Conservation (phyloP, 2,113 vertebrate genomes). For the Percina caprodes region DNA sequence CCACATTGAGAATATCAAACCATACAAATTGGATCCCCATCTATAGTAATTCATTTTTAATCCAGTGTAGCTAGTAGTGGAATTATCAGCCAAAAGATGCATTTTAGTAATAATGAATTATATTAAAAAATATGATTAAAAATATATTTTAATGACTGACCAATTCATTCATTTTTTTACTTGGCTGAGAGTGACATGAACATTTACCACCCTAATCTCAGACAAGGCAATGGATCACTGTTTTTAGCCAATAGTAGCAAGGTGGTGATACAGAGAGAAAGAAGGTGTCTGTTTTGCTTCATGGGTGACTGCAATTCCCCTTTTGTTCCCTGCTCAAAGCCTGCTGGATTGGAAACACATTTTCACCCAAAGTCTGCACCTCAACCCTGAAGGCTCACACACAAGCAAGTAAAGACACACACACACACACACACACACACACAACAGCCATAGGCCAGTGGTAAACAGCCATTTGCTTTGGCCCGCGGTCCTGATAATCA, state of each 20-base stretch:
- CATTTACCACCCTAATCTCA: conserved; percentile 31
- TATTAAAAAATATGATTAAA: neutral
- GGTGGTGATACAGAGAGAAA: conserved; percentile 9
- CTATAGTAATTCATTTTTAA: neutral
- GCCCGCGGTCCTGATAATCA: conserved; percentile 60
- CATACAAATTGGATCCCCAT: neutral
- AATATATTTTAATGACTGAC: neutral
- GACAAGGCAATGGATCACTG: conserved; percentile 38
- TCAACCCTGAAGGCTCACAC: conserved; percentile 46
- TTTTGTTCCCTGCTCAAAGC: conserved; percentile 65
- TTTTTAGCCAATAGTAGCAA: conserved; percentile 37
- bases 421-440: neutral
- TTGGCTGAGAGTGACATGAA: neutral
- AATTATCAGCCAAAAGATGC: no score
- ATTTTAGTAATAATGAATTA: neutral
- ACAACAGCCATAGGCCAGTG: conserved; percentile 45
- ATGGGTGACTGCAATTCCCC: conserved; percentile 62
- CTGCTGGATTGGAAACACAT: conserved; percentile 68
- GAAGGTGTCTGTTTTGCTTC: conserved; percentile 59
- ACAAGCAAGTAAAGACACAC: neutral
- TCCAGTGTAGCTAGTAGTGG: neutral
- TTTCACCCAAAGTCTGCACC: conserved; percentile 59
- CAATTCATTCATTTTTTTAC: neutral
- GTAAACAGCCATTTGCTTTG: conserved; percentile 59
- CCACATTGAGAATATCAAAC: conserved; percentile 2